Conservation (phyloP, 2,797 vertebrate species). For the Kryptolebias ocellatus region DNA sequence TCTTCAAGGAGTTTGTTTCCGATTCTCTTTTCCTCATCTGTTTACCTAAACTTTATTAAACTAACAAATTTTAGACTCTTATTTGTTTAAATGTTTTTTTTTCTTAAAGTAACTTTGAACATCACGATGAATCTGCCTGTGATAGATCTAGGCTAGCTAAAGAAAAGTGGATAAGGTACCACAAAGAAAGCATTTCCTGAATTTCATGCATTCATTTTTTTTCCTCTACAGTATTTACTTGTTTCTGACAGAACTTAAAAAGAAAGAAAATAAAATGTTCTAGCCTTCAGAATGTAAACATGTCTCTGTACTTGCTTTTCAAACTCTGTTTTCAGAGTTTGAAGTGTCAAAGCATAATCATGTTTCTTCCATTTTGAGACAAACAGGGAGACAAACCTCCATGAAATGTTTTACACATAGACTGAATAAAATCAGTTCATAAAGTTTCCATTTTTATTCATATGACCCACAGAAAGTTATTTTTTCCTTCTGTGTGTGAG, state of each 20-base stretch:
- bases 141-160: no score
- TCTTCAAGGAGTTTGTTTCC: no score
- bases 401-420: constrained; percentile 15
- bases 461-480: background rate
- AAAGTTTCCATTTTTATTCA: background rate
- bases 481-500: no score
- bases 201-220: background rate
- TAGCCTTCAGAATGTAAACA: constrained; percentile 19
- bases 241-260: constrained; percentile 26
- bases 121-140: no score
- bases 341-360: constrained; percentile 32
- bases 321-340: constrained; percentile 20
- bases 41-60: no score
- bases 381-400: constrained; percentile 10
- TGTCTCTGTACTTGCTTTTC: constrained; percentile 15
- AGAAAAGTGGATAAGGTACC: no score
- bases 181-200: no score
- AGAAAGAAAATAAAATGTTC: constrained; percentile 15
- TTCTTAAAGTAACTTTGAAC: no score
- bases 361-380: constrained; percentile 31
- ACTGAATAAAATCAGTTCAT: constrained; percentile 14
- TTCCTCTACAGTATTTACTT: constrained; percentile 24
- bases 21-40: no score
- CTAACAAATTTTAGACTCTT: no score
- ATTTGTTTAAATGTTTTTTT: no score